A percentile compares a stretch with the other conserved stretches of the same genome.
Evolutionary conservation across 2,888 invertebrate species (phyloP).

Genomic region (Plebejus anna): DNA sequence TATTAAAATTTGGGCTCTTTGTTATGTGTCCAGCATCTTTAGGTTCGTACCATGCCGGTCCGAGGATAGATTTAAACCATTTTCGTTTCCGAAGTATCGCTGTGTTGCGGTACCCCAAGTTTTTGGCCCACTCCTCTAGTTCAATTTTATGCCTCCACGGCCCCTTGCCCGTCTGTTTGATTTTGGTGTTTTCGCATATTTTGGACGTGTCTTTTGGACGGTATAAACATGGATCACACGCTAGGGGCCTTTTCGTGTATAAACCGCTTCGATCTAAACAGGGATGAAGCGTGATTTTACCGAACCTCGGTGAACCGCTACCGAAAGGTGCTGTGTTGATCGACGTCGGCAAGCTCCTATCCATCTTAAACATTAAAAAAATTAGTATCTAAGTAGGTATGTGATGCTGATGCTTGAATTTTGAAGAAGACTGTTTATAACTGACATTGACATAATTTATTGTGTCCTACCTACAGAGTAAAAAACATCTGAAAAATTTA

Average conservation of each 20-base stretch:
- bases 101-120: constrained; percentile 67
- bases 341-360: constrained; percentile 22
- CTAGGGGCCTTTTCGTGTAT: constrained; percentile 46
- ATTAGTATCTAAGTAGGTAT: neutral
- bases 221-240: constrained; percentile 61
- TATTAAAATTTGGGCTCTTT: constrained; percentile 60
- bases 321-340: constrained; percentile 46
- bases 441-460: neutral
- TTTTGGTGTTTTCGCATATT: constrained; percentile 51
- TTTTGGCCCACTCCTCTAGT: constrained; percentile 63
- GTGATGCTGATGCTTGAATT: neutral
- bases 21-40: constrained; percentile 48
- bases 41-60: constrained; percentile 61
- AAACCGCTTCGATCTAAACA: constrained; percentile 57
- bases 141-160: constrained; percentile 65
- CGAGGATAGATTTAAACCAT: constrained; percentile 54
- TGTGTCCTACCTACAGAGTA: neutral
- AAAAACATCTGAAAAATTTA: neutral
- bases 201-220: constrained; percentile 48
- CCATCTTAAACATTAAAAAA: neutral
- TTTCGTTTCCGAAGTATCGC: constrained; percentile 49
- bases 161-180: constrained; percentile 48
- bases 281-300: constrained; percentile 56
- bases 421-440: neutral
- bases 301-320: constrained; percentile 50